Evolutionary conservation across 2,888 invertebrate species (phyloP).

Genomic region (Drosophila aldrichi): DNA sequence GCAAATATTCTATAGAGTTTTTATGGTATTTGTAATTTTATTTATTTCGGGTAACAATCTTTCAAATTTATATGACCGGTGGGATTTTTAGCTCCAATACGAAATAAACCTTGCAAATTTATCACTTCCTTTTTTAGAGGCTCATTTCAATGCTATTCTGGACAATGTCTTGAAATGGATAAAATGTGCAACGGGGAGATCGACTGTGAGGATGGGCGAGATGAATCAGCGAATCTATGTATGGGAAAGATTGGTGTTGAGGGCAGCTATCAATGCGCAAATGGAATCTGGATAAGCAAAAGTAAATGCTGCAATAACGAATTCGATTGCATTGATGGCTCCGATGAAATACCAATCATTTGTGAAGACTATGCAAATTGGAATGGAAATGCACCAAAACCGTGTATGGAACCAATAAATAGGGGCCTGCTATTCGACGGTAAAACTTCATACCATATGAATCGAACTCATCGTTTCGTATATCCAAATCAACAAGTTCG

Average conservation of each 20-base stretch:
- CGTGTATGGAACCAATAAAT: slow-evolving; percentile 24
- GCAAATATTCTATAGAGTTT: too few relatives aligned
- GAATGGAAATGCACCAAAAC: not conserved
- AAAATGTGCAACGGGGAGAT: slow-evolving; percentile 11
- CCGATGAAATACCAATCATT: slow-evolving; percentile 23
- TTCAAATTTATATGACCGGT: too few relatives aligned
- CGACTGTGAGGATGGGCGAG: slow-evolving; percentile 44
- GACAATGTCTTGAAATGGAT: not conserved
- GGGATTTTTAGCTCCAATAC: too few relatives aligned
- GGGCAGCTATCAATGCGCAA: slow-evolving; percentile 22
- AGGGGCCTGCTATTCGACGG: not conserved
- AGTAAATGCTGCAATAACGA: not conserved
- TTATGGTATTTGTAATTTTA: too few relatives aligned
- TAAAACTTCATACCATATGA: not conserved
- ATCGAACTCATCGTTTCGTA: not conserved
- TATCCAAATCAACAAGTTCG: slow-evolving; percentile 22
- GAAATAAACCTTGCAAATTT: not conserved
- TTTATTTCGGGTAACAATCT: too few relatives aligned
- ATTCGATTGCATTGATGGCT: slow-evolving; percentile 47
- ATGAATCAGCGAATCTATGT: slow-evolving; percentile 47
- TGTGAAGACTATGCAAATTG: not conserved
- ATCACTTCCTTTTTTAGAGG: not conserved
- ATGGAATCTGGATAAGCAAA: slow-evolving; percentile 8
- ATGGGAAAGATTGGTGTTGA: not conserved
- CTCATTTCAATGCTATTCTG: slow-evolving; percentile 8